These are phyloP conservation scores for Heliothis subflexa DNA, from an alignment of 1,140 invertebrate genomes.

Conservation along the genomic window DNA sequence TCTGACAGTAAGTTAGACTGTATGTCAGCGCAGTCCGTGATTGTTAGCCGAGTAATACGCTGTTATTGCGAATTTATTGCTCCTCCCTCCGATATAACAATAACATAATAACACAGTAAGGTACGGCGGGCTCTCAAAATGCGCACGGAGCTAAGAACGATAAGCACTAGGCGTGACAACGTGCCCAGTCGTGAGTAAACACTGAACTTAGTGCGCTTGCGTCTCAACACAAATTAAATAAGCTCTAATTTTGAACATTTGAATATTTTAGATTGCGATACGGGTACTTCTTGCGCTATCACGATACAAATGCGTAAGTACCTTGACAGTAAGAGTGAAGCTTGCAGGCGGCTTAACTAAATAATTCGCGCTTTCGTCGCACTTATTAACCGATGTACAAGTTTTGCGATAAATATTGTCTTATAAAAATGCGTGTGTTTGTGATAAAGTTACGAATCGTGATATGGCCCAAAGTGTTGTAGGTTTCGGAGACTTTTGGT, in stretches of 20 bases:
- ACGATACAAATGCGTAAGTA: conserved; percentile 85
- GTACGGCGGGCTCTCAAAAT: conserved; percentile 60
- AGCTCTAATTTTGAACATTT: conserved; percentile 66
- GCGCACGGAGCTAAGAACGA: conserved; percentile 73
- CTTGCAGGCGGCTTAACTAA: conserved; percentile 49
- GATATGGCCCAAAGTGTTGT: neutral
- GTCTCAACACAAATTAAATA: conserved; percentile 48
- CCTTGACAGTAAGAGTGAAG: conserved; percentile 50
- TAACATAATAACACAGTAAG: conserved; percentile 50
- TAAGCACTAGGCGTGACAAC: conserved; percentile 79
- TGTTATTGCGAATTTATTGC: conserved; percentile 67
- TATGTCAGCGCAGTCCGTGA: conserved; percentile 75
- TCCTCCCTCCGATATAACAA: conserved; percentile 49
- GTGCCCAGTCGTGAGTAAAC: conserved; percentile 80
- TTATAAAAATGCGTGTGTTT: neutral
- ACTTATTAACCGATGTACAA: conserved; percentile 41
- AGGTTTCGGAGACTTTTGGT: neutral
- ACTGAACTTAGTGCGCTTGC: conserved; percentile 49
- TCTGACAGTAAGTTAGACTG: conserved; percentile 80
- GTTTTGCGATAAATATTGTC: conserved; percentile 11
- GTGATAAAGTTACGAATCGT: conserved; percentile 9
- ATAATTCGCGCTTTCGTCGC: conserved; percentile 48
- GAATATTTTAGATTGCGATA: conserved; percentile 82
- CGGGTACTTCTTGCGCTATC: conserved; percentile 82
- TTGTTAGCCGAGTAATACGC: conserved; percentile 72